Evolutionary conservation across 2,797 vertebrate species (phyloP).

Genomic region (Podargus strigoides): DNA sequence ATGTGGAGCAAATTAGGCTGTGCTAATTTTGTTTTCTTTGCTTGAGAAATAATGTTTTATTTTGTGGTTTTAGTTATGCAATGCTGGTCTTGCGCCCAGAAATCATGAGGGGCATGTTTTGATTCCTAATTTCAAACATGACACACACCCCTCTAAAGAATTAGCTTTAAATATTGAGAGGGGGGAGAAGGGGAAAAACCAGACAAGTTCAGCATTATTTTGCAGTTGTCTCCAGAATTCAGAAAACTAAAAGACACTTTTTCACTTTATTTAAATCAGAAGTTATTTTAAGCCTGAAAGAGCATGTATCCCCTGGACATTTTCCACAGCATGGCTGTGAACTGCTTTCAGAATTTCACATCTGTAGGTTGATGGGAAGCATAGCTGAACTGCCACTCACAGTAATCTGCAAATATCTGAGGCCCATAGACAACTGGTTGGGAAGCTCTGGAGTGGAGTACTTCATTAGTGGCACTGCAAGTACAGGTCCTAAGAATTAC

Average conservation of each 20-base stretch:
- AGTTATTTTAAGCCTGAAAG: neutral
- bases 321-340: neutral
- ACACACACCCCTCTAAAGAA: neutral
- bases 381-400: neutral
- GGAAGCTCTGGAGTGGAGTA: neutral
- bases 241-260: neutral
- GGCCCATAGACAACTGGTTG: neutral
- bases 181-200: neutral
- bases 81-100: neutral
- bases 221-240: neutral
- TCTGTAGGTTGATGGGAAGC: neutral
- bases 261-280: neutral
- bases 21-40: neutral
- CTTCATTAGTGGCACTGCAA: neutral
- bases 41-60: neutral
- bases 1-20: neutral
- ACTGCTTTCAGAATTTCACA: neutral
- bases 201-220: neutral
- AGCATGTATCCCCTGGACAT: neutral
- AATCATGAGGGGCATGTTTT: neutral
- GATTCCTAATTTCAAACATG: constrained; percentile 14
- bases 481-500: neutral
- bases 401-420: neutral
- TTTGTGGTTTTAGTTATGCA: neutral
- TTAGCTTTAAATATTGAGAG: neutral